These are phyloP conservation scores for Ditula angustiorana DNA, from an alignment of 2,888 invertebrate species.

Conservation along the genomic window DNA sequence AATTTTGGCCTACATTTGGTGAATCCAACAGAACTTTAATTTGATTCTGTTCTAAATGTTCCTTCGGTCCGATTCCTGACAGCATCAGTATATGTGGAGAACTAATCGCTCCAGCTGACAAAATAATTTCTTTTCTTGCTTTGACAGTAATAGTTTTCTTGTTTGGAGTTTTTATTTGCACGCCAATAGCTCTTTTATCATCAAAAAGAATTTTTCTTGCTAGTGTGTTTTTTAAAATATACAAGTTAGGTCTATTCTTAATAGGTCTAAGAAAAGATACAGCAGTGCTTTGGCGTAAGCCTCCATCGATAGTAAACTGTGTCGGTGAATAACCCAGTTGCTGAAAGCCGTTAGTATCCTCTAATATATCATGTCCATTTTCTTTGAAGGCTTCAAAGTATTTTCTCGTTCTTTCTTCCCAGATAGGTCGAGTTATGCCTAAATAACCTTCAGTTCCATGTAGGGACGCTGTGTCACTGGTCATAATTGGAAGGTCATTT, in stretches of 20 bases:
- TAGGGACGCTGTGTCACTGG: conserved; percentile 15
- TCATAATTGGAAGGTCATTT: conserved; percentile 20
- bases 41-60: conserved; percentile 24
- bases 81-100: conserved; percentile 33
- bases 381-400: conserved; percentile 13
- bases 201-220: conserved; percentile 24
- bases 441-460: conserved; percentile 75
- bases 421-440: conserved; percentile 20
- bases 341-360: conserved; percentile 25
- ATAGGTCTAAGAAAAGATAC: conserved; percentile 25
- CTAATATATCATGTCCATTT: conserved; percentile 14
- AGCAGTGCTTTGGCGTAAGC: conserved; percentile 37
- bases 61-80: conserved; percentile 35
- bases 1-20: conserved; percentile 34
- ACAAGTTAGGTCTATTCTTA: conserved; percentile 24
- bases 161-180: conserved; percentile 23
- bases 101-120: too few species aligned
- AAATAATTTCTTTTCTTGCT: conserved; percentile 34
- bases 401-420: conserved; percentile 1
- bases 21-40: conserved; percentile 27
- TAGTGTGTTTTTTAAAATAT: conserved; percentile 28
- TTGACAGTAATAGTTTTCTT: conserved; percentile 7
- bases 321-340: conserved; percentile 34
- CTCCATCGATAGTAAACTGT: conserved; percentile 21
- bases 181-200: conserved; percentile 28